Evolutionary conservation across 2,113 vertebrate genomes (phyloP).

Genomic region (Uria lomvia): DNA sequence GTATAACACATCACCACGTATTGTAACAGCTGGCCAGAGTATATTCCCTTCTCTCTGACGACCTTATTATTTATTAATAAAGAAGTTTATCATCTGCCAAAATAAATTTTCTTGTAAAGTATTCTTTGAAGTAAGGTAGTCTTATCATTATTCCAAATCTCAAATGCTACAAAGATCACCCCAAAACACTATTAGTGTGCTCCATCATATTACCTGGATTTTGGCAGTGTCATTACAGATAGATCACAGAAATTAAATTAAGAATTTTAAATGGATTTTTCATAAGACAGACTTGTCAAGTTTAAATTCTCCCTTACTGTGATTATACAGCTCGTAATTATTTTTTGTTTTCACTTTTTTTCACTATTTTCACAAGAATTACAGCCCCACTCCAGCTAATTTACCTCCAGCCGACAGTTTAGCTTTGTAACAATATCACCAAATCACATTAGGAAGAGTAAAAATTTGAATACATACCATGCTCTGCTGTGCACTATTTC

Average conservation of each 20-base stretch:
- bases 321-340: neutral
- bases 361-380: neutral
- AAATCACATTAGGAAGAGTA: neutral
- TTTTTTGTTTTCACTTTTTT: neutral
- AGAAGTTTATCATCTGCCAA: neutral
- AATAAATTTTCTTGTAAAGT: neutral
- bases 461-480: neutral
- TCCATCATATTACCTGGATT: neutral
- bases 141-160: neutral
- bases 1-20: neutral
- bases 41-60: neutral
- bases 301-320: neutral
- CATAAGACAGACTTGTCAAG: neutral
- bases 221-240: neutral
- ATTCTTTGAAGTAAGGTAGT: neutral
- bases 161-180: neutral
- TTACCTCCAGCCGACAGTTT: neutral
- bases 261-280: neutral
- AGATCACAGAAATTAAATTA: neutral
- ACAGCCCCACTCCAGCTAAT: neutral
- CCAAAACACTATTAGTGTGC: neutral
- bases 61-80: neutral
- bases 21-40: neutral
- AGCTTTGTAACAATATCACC: neutral
- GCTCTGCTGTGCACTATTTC: neutral